Evolutionary conservation across 2,797 vertebrate species (phyloP), one percentile per base, ranked within the genome.

Genomic region (Channallabes apus): DNA sequence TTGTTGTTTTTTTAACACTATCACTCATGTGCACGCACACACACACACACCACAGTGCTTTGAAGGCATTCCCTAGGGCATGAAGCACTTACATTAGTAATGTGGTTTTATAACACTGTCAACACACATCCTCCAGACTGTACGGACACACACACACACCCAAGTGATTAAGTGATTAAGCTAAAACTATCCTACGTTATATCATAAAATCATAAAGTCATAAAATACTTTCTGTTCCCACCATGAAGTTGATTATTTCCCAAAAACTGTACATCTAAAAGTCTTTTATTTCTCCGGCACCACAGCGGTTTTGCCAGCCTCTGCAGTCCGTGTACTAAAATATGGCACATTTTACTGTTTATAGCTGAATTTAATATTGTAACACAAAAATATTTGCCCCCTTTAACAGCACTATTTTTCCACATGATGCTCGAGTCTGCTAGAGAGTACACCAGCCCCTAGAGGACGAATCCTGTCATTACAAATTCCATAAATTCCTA

Each of bases 81-180:
- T 62, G 41, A 62, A 69, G n/a, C 29, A 77, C 69, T 79, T 89
- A 82, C 77, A 89, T 83, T 83, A 88, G 24, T 89, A 83, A 86
- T 83, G 82, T 73, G 82, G 56, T 77, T 84, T 80, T 83, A 71
- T 78, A 85, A 83, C 59, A 29, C 41, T 80, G 76, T 77, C 58
- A 80, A 72, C 80, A 81, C 82, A 76, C 18, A 86, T 82, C 59
- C 15, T 41, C 35, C 32, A 84, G n/a, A 82, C 46, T 56, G 79
- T 76, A 46, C 24, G 18, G 15, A 7, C 15, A 17, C 32, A 46
- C 9, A 11, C 77, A 29, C 64, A 67, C 29, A 17, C 61, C 4
- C 61, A 64, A 6, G 29, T 8, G 6, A 18, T 68, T 35, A 64
- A 6, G 29, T 8, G 6, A 18, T 68, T 35, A 72, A 72, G 41